Evolutionary conservation across 2,797 vertebrate species (phyloP), one percentile per base, ranked within the genome.

Genomic region (Calcarius lapponicus): DNA sequence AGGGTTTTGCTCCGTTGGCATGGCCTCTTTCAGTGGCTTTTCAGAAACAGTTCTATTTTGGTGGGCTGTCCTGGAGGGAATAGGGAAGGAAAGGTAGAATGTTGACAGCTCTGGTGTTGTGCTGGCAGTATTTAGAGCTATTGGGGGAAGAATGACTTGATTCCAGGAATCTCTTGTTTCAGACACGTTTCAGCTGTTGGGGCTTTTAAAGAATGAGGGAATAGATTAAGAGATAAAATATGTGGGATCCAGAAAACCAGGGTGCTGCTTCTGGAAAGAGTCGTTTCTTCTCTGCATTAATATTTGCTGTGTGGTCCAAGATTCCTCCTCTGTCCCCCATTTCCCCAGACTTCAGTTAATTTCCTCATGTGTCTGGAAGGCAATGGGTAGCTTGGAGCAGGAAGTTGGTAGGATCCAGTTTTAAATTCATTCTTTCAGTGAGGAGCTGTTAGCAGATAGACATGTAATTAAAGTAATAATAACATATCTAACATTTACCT

Each of bases 401-500:
- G 32, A 88, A 71, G 38, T 11, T 80, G 61, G 31, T 58, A 80
- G 57, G 80, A 90, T 32, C 32, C 17, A 16, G 38, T 82, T 90
- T 88, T 94, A 94, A 87, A 82, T 86, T 81, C 3, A 4, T 69
- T n/a, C 26, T 87, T 86, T 90, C 45, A 36, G 34, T 73, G 53
- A 84, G 80, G 66, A 87, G 17, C 48, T 88, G 53, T 65, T 90
- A 70, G 58, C n/a, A 74, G 86, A 57, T 21, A 51, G 67, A 84
- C 57, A 45, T 28, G 67, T 84, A 86, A 93, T 81, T 94, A 74
- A 90, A 40, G 38, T 71, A 84, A 66, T 73, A 92, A 81, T 62
- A 93, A 34, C 36, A 50, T 31, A 76, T 36, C 38, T 86, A 90
- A 84, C 60, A 85, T 90, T 93, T 94, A 88, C 69, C 29, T 87